Evolutionary conservation across 2,113 vertebrate species (phyloP).

Genomic region (Nycticebus coucang): DNA sequence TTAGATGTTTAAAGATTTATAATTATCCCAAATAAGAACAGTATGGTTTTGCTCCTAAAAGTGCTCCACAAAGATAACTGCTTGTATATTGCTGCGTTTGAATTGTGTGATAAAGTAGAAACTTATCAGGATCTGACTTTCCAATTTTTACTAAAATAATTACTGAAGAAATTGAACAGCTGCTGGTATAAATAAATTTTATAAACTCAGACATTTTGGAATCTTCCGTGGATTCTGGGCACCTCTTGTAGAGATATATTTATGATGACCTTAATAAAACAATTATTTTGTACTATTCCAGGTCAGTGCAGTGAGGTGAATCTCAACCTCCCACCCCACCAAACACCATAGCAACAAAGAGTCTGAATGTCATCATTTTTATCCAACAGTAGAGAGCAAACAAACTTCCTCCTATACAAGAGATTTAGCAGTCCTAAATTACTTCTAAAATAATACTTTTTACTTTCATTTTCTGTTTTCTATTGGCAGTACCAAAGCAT

Average conservation of each 20-base stretch:
- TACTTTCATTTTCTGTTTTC: conserved; percentile 2
- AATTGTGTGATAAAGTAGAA: conserved; percentile 33
- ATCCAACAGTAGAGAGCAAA: not conserved
- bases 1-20: conserved; percentile 29
- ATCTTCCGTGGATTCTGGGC: conserved; percentile 14
- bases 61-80: conserved; percentile 7
- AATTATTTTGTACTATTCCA: conserved; percentile 1
- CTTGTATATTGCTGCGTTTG: not conserved
- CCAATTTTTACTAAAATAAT: conserved; percentile 59
- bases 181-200: conserved; percentile 60
- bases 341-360: not conserved
- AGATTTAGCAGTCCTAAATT: not conserved
- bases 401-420: not conserved
- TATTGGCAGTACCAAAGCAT: not conserved
- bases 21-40: conserved; percentile 25
- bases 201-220: conserved; percentile 32
- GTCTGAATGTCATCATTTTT: not conserved
- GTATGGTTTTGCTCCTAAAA: conserved; percentile 32
- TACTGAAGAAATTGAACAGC: conserved; percentile 61
- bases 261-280: conserved; percentile 26
- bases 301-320: not conserved
- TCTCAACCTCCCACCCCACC: not conserved
- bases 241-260: conserved; percentile 18
- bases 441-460: not conserved
- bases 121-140: conserved; percentile 43